These are phyloP conservation scores for Spheniscus humboldti DNA, from an alignment of 2,797 vertebrate genomes.

Conservation along the genomic window DNA sequence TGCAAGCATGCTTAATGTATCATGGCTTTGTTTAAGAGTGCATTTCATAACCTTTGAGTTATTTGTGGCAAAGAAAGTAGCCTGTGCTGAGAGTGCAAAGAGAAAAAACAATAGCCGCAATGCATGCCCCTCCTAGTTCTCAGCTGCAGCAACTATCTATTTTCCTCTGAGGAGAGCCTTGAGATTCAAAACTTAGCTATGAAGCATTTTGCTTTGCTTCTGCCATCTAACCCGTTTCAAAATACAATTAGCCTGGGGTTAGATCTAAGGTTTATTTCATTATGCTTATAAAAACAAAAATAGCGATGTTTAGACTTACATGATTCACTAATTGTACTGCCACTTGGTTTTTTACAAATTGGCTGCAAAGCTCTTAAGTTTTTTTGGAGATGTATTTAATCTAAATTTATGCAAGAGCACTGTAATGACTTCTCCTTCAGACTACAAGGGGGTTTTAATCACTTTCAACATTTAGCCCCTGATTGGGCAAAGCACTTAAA, in stretches of 20 bases:
- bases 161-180: conserved; percentile 35
- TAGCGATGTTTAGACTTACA: conserved; percentile 22
- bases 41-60: not conserved
- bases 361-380: not conserved
- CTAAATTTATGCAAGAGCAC: conserved; percentile 38
- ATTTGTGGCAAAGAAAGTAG: not conserved
- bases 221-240: conserved; percentile 23
- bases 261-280: conserved; percentile 22
- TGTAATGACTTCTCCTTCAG: conserved; percentile 44
- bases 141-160: not conserved
- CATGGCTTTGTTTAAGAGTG: not conserved
- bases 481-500: conserved; percentile 32
- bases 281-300: conserved; percentile 32
- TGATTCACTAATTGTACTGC: not conserved
- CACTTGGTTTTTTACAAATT: conserved; percentile 11
- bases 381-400: conserved; percentile 9
- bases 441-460: conserved; percentile 40
- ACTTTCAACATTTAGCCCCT: conserved; percentile 14
- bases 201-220: conserved; percentile 44
- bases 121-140: not conserved
- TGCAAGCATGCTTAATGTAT: not conserved
- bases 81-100: not conserved
- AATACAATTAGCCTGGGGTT: conserved; percentile 59
- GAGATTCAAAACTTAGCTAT: conserved; percentile 39
- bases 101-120: not conserved